These are phyloP conservation scores for Leptopilina boulardi DNA, from an alignment of 1,140 invertebrate species.

Conservation along the genomic window DNA sequence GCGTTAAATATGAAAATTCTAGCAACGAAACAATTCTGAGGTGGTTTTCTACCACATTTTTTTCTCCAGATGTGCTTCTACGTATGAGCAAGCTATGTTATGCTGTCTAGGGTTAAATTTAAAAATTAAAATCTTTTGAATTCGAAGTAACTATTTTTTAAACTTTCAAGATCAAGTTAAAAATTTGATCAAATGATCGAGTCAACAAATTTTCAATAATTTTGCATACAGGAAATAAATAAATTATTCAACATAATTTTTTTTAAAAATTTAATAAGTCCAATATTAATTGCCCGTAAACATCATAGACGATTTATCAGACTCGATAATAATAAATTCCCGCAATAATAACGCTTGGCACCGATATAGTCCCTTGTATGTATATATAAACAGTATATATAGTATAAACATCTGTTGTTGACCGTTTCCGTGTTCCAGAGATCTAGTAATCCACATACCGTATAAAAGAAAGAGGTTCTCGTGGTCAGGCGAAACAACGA, in stretches of 20 bases:
- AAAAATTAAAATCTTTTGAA: too few species aligned
- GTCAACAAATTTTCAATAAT: neutral
- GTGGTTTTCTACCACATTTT: too few species aligned
- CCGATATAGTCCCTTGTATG: constrained; percentile 40
- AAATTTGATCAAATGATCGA: too few species aligned
- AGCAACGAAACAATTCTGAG: too few species aligned
- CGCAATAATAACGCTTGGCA: constrained; percentile 46
- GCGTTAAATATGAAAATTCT: too few species aligned
- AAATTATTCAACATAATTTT: too few species aligned
- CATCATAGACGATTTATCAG: constrained; percentile 47
- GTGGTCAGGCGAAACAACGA: constrained; percentile 35
- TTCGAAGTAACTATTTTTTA: too few species aligned
- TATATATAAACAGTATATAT: too few species aligned
- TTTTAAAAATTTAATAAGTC: neutral
- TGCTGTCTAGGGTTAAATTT: too few species aligned
- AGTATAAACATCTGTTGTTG: constrained; percentile 37
- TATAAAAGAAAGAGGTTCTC: constrained; percentile 38
- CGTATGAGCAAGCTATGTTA: too few species aligned
- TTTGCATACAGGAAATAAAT: constrained; percentile 1
- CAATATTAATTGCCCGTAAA: constrained; percentile 20
- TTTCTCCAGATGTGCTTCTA: too few species aligned
- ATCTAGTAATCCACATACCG: constrained; percentile 52
- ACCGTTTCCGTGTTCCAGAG: constrained; percentile 47
- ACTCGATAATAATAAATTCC: constrained; percentile 45
- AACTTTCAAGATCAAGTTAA: too few species aligned